Evolutionary conservation across 2,888 invertebrate species (phyloP), one percentile per base, ranked within the genome.

Genomic region (Epirrita christyi): DNA sequence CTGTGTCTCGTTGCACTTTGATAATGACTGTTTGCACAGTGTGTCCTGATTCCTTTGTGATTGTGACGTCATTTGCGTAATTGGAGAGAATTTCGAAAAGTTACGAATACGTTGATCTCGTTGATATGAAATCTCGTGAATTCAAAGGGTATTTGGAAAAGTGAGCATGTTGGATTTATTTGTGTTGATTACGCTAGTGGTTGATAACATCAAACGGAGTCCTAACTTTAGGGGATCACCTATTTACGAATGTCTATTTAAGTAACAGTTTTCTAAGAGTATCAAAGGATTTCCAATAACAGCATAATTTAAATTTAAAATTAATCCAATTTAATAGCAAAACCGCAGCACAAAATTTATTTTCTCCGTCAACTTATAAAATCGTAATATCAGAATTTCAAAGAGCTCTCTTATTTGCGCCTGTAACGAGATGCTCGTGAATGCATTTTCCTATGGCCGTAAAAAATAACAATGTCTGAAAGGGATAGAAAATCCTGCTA

Each of bases 381-480:
- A 61, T 63, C 61, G 55, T 46, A 63, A 61, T 59, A 63, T 56
- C 55, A 53, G 63, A 53, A 52, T 66, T 59, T 50, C 55, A 67
- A 59, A 59, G 62, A 63, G 63, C 70, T 61, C 55, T 65, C 58
- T 64, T 65, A 66, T 69, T 68, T 68, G 59, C 58, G 58, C 56
- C 58, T 59, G 54, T 70, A 74, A 74, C 68, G 66, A 73, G 66
- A 62, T 51, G 55, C 62, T 59, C 63, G 65, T 66, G 70, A 64
- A 67, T 67, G 67, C 64, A 64, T 61, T 71, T 72, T 65, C 62
- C 51, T 61, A 56, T 47, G 44, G 55, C 59, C 52, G 68, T 75
- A 72, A 76, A 76, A 75, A 75, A 73, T 73, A 76, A 75, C 69
- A 72, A 67, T 47, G 70, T 44, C 46, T 8, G 41, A 73, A 6